Evolutionary conservation across 2,113 vertebrate species (phyloP), one percentile per base, ranked within the genome.

Genomic region (Callipepla californica): DNA sequence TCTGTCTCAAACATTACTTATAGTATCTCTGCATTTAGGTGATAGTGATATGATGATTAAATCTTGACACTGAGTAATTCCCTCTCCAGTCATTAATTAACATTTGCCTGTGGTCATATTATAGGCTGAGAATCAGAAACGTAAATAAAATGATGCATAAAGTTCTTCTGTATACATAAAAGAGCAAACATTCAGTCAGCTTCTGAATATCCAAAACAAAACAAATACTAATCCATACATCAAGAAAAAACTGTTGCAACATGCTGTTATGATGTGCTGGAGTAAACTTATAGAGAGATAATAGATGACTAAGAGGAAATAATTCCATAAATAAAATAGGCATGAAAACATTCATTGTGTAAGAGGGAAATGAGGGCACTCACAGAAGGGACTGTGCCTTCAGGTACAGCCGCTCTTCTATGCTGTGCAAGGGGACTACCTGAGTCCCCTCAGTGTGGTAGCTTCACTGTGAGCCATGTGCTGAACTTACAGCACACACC

Each of bases 31-130:
- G 78, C 42, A 63, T 28, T 51, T 45, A 74, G 55, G 91, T 74
- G 91, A 81, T 21, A 50, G 42, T 50, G 78, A 91, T 3, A 45
- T 78, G 82, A 55, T 68, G 87, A 91, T 89, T 87, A 93, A 80
- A 85, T 38, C 72, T 51, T 28, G 77, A 70, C 4, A 1, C 72
- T 38, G 50, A 91, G 70, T 66, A 76, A 76, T 0, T 26, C 19
- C 26, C 25, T 73, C 63, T 73, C 38, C 32, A 85, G 70, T 12
- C 55, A 48, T 58, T 81, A 78, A 74, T 44, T 80, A 69, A 40
- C 11, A 65, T 67, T 74, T 77, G n/a, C 65, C 62, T 85, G 20
- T 22, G 42, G 62, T 34, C n/a, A 63, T 32, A 30, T 42, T 45
- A 65, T 47, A 75, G 76, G 57, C 23, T 45, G 19, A 76, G 44